Evolutionary conservation across 2,888 invertebrate species (phyloP).

Genomic region (Allolobophora icterica): DNA sequence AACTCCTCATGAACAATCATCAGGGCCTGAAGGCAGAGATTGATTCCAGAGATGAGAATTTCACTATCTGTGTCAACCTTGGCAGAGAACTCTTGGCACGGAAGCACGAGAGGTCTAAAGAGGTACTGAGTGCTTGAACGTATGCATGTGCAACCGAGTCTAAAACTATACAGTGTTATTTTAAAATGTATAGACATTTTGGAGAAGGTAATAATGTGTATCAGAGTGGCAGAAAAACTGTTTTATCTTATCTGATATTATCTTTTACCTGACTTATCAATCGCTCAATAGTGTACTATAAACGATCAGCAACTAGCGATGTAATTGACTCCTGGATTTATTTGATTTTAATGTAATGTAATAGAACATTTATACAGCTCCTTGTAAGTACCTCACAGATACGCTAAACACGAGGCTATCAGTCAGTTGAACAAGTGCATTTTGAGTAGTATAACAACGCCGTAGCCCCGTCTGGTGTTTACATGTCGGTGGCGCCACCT

Average conservation of each 20-base stretch:
- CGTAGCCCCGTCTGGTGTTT: too few relatives aligned
- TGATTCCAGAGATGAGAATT: constrained; percentile 96
- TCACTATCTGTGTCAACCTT: constrained; percentile 90
- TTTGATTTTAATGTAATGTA: too few relatives aligned
- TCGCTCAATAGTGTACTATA: not conserved
- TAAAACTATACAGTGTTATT: not conserved
- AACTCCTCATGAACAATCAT: constrained; percentile 98
- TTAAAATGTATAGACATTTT: not conserved
- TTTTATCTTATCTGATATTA: not conserved
- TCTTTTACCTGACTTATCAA: too few relatives aligned
- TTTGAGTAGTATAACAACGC: too few relatives aligned
- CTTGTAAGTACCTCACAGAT: too few relatives aligned
- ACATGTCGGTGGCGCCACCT: too few relatives aligned
- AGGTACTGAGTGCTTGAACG: constrained; percentile 59
- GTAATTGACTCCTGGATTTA: not conserved
- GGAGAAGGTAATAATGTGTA: not conserved
- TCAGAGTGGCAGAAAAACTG: not conserved
- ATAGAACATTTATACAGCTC: too few relatives aligned
- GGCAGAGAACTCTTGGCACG: constrained; percentile 88
- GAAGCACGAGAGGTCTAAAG: constrained; percentile 89
- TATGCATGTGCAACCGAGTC: not conserved
- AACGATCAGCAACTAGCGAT: not conserved
- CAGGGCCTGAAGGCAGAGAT: constrained; percentile 98
- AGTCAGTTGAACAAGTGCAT: too few relatives aligned
- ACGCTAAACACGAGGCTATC: too few relatives aligned